phyloP scores from a whole-genome alignment of 2,888 invertebrate species.

The Nomada hirtipes region DNA sequence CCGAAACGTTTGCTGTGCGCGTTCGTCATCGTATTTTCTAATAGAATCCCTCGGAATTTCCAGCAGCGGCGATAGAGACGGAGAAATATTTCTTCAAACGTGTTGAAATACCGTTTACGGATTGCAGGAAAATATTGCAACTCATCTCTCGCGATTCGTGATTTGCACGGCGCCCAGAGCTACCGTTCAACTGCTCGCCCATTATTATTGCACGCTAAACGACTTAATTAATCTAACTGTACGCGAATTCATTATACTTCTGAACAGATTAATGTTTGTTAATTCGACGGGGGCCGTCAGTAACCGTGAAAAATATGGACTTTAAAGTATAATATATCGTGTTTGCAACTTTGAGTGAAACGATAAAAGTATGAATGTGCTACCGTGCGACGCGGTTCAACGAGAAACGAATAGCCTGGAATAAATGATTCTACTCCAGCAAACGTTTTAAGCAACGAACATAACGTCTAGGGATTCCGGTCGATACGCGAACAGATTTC shows the following conservation, averaged over 20 bases:
- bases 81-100: neutral
- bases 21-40: neutral
- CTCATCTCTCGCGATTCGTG: neutral
- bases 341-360: no score
- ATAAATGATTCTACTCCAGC: neutral
- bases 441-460: neutral
- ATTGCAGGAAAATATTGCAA: conserved; percentile 21
- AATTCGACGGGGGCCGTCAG: conserved; percentile 27
- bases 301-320: conserved; percentile 41
- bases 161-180: conserved; percentile 26
- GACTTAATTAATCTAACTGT: conserved; percentile 50
- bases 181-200: neutral
- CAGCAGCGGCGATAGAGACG: no score
- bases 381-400: neutral
- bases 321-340: neutral
- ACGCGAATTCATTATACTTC: conserved; percentile 19
- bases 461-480: conserved; percentile 28
- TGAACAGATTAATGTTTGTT: conserved; percentile 23
- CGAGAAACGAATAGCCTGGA: neutral
- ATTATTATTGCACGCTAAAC: conserved; percentile 40
- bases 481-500: conserved; percentile 38
- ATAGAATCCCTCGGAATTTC: neutral
- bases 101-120: conserved; percentile 5
- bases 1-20: conserved; percentile 28
- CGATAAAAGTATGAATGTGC: no score